Evolutionary conservation across 2,113 vertebrate genomes (phyloP).

Genomic region (Lynx canadensis): DNA sequence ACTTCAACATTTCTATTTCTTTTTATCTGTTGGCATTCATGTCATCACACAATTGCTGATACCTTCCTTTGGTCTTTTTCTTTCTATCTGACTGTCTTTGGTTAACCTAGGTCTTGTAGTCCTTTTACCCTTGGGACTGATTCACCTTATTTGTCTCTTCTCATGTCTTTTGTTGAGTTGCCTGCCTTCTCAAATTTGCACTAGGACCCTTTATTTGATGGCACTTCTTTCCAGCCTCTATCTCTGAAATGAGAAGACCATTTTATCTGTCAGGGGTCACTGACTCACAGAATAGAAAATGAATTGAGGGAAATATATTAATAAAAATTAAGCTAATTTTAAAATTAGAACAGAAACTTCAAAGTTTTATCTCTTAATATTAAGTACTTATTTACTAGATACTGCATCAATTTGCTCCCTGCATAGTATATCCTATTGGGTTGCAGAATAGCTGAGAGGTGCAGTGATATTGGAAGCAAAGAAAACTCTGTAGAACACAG

Average conservation of each 20-base stretch:
- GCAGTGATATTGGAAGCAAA: background rate
- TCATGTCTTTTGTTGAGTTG: background rate
- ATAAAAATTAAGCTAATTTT: conserved; percentile 53
- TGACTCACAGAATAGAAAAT: conserved; percentile 32
- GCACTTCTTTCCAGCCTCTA: background rate
- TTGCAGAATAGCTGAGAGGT: background rate
- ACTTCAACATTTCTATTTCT: background rate
- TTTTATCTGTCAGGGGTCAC: conserved; percentile 9
- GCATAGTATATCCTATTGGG: background rate
- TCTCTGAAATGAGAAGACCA: background rate
- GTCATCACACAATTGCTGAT: background rate
- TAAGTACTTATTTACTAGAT: conserved; percentile 17
- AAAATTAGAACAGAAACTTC: background rate
- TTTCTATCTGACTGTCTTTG: conserved; percentile 8
- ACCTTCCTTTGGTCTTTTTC: background rate
- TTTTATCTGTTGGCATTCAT: background rate
- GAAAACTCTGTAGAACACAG: background rate
- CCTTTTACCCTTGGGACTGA: background rate
- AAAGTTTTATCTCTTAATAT: background rate
- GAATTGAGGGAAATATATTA: background rate
- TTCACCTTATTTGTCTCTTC: background rate
- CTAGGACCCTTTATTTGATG: background rate
- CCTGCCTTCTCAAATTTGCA: background rate
- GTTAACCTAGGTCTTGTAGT: background rate
- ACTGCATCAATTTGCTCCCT: background rate